Evolutionary conservation across 2,888 invertebrate genomes (phyloP).

Genomic region (Zhuqinia jingwanae): DNA sequence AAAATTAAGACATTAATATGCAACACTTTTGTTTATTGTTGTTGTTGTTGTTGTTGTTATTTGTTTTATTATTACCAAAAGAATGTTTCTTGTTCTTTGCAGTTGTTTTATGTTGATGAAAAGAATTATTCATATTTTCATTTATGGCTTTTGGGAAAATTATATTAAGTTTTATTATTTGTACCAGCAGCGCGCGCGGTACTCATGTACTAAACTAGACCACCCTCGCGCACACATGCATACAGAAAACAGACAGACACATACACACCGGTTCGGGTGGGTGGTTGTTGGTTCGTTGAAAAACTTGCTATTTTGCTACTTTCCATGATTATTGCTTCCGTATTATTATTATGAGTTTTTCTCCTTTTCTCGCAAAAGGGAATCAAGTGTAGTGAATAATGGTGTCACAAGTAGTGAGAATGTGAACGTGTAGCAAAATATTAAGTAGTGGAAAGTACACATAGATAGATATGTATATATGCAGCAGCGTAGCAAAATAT

Average conservation of each 20-base stretch:
- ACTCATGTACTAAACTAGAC: too few species aligned
- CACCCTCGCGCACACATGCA: too few species aligned
- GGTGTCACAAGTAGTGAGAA: slow-evolving; percentile 50
- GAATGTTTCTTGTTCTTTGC: slow-evolving; percentile 20
- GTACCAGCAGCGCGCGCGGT: neutral
- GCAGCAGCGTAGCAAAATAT: slow-evolving; percentile 16
- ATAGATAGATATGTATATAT: neutral
- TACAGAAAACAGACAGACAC: neutral
- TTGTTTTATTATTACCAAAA: slow-evolving; percentile 17
- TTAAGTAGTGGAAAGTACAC: slow-evolving; percentile 38
- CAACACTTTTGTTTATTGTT: slow-evolving; percentile 27
- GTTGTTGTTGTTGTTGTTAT: slow-evolving; percentile 7
- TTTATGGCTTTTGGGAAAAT: slow-evolving; percentile 67
- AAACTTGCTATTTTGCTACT: slow-evolving; percentile 31
- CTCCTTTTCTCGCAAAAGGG: slow-evolving; percentile 14
- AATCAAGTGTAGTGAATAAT: slow-evolving; percentile 54
- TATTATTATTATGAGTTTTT: slow-evolving; percentile 32
- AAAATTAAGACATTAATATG: slow-evolving; percentile 42
- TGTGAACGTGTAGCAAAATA: slow-evolving; percentile 60
- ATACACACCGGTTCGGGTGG: neutral
- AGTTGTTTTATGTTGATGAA: slow-evolving; percentile 39
- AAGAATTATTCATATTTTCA: slow-evolving; percentile 69
- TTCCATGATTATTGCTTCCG: slow-evolving; percentile 50
- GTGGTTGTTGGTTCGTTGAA: neutral
- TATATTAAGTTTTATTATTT: slow-evolving; percentile 45